These are phyloP conservation scores for Chironomus riparius DNA, from an alignment of 2,888 invertebrate species.

Conservation along the genomic window DNA sequence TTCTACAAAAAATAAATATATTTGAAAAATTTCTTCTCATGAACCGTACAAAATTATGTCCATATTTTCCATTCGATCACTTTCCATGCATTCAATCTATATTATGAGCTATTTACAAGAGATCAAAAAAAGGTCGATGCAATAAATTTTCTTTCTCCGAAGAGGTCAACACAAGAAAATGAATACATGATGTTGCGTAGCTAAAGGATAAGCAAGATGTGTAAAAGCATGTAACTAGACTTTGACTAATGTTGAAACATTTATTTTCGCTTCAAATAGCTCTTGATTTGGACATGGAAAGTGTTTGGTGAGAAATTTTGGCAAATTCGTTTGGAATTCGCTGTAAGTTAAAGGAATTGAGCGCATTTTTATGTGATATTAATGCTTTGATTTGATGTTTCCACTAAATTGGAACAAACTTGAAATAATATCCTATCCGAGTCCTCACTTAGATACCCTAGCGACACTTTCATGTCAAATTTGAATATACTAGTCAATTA, in stretches of 20 bases:
- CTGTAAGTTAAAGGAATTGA: no score
- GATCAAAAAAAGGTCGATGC: background rate
- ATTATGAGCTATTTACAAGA: background rate
- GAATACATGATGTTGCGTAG: background rate
- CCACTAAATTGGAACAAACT: no score
- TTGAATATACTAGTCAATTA: no score
- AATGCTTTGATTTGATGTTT: no score
- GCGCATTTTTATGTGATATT: no score
- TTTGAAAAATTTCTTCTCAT: background rate
- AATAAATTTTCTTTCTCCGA: background rate
- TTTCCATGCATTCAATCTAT: background rate
- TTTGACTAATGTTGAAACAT: conserved; percentile 24
- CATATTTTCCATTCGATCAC: background rate
- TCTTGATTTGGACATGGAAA: background rate
- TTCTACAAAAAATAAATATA: no score
- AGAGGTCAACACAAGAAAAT: background rate
- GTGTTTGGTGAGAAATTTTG: conserved; percentile 13
- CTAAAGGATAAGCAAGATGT: background rate
- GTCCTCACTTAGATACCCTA: no score
- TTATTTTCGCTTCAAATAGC: background rate
- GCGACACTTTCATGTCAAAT: no score
- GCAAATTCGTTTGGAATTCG: background rate
- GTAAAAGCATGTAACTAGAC: conserved; percentile 14
- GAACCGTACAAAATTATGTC: background rate
- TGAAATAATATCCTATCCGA: no score